Base-by-base conservation (phyloP, 2,888 invertebrate genomes). In the Drosophila cyrtoloma region DNA sequence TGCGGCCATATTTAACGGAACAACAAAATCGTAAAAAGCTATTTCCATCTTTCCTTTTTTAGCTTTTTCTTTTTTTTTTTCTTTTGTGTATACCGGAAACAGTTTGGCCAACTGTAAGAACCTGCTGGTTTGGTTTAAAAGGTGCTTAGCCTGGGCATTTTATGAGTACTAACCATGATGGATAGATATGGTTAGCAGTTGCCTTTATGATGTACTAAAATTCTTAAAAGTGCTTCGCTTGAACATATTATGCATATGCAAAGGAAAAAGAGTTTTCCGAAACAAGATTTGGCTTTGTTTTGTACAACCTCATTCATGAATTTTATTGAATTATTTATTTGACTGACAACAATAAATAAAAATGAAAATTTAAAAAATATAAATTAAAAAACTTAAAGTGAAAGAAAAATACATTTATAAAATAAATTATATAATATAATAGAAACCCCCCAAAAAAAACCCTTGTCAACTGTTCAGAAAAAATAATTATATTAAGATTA, bases 1-100 rank as follows among this genome's bases (percentile, higher is more conserved):
- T 77, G 78, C 50, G 58, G 61, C 52, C 32, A 71, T 71, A 77
- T 72, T 67, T 16, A 44, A 71, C 62, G 62, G 58, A 62, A 65
- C 71, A 62, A 61, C 71, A 65, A 60, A 61, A 65, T 26, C 47
- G 16, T 47, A 47, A 26, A 47, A 22, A 47, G 22, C 47, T 26
- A 47, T 26, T 26, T 26, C 7, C 47, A 16, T 47, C 9, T 47
- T 16, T 2, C 32, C 6, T 32, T 71, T 64, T 64, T 60, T 75
- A 30, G 76, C 51, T 28, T 26, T 4, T 12, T n/a, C 0, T 7
- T n/a, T 3, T 35, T 1, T 7, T 7, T 30, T 26, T 35, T 14
- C 2, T 4, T 30, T 1, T 30, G 7, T 28, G 26, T 56, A 6
- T 56, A n/a, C 26, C 6, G 19, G 26, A 28, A 26, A 28, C 28